Evolutionary conservation across 92 coral and sea anemone species (phyloP).

Genomic region (Actinernus sp.): DNA sequence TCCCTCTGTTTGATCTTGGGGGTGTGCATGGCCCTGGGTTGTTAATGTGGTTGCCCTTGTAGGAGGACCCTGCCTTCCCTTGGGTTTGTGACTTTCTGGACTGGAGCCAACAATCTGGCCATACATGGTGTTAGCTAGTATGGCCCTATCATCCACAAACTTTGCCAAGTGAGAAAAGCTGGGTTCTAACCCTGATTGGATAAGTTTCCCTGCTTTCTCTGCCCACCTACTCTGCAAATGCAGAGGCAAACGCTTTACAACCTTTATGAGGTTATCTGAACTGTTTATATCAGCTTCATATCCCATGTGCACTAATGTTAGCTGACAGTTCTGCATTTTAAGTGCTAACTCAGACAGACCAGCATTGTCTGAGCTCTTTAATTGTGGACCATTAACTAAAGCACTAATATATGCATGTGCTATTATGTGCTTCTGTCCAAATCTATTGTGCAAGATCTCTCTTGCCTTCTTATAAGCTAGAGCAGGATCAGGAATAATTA

Average conservation of each 20-base stretch:
- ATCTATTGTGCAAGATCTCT: constrained; percentile 36
- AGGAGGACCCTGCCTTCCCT: no score
- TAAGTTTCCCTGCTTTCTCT: constrained; percentile 17
- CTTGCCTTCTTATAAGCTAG: constrained; percentile 39
- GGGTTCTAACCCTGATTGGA: constrained; percentile 13
- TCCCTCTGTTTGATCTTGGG: no score
- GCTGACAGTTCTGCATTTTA: constrained; percentile 43
- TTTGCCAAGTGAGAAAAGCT: constrained; percentile 17
- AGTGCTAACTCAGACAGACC: constrained; percentile 25
- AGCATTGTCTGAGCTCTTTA: constrained; percentile 18
- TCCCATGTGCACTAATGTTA: constrained; percentile 28
- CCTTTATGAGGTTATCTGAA: constrained; percentile 27
- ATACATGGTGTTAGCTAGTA: constrained; percentile 31
- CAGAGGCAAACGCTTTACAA: constrained; percentile 30
- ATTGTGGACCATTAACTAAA: constrained; percentile 17
- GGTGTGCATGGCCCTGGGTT: no score
- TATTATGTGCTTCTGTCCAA: constrained; percentile 33
- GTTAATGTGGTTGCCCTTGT: no score
- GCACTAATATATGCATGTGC: constrained; percentile 27
- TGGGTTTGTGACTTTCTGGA: no score
- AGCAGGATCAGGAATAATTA: constrained; percentile 18
- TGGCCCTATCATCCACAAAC: constrained; percentile 39
- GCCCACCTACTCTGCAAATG: constrained; percentile 39
- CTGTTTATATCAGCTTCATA: constrained; percentile 30
- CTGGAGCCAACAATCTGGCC: constrained; percentile 21